Conservation (phyloP, 1,140 invertebrate genomes). For the Danaus plexippus region DNA sequence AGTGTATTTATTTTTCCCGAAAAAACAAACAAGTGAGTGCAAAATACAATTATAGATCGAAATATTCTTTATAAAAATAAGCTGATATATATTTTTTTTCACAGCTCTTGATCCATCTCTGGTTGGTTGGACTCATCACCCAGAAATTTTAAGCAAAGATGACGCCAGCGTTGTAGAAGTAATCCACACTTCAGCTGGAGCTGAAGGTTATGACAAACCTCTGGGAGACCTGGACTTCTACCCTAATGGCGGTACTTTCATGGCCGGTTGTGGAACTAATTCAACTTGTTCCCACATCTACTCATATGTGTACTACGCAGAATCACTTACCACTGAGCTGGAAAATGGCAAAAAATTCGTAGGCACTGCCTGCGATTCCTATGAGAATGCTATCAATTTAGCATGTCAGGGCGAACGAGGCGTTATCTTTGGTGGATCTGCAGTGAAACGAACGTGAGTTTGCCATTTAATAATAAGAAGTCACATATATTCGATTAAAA, state of each 20-base stretch:
- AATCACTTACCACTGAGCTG: constrained; percentile 37
- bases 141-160: constrained; percentile 69
- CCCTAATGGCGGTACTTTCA: constrained; percentile 74
- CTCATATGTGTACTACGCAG: constrained; percentile 47
- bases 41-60: no score
- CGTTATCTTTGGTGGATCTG: constrained; percentile 38
- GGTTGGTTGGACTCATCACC: constrained; percentile 60
- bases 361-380: constrained; percentile 43
- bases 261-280: constrained; percentile 35
- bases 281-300: constrained; percentile 39
- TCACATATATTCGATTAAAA: constrained; percentile 1
- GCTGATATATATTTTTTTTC: constrained; percentile 16
- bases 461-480: not conserved
- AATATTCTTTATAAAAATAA: not conserved
- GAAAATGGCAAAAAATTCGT: constrained; percentile 33
- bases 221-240: constrained; percentile 81
- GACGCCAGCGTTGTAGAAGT: constrained; percentile 80
- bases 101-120: constrained; percentile 73
- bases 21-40: no score
- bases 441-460: constrained; percentile 35
- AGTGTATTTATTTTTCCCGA: constrained; percentile 6
- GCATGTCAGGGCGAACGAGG: constrained; percentile 37
- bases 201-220: constrained; percentile 69
- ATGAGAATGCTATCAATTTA: constrained; percentile 30
- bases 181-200: constrained; percentile 78